phyloP scores from a whole-genome alignment of 2,797 vertebrate species.

The Rhadinocentrus ornatus region DNA sequence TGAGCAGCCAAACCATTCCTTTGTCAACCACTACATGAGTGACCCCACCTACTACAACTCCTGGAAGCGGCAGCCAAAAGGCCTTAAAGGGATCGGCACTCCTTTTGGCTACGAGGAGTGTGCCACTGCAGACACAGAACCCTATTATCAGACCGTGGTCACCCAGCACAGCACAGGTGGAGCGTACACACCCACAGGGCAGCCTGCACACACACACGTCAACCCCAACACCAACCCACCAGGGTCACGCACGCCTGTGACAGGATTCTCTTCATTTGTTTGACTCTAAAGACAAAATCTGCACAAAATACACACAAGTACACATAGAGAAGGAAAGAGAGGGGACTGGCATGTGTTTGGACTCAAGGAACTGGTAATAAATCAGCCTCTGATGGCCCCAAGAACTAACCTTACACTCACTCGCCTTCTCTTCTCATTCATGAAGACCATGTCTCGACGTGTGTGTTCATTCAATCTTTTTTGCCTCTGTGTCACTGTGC shows the following conservation, averaged over 20 bases:
- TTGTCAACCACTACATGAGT: slow-evolving; percentile 99
- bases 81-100: slow-evolving; percentile 79
- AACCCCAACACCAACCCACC: slow-evolving; percentile 81
- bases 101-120: slow-evolving; percentile 91
- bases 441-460: slow-evolving; percentile 52
- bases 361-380: slow-evolving; percentile 48
- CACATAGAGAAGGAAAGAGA: slow-evolving; percentile 31
- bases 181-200: slow-evolving; percentile 89
- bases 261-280: slow-evolving; percentile 97
- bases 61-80: slow-evolving; percentile 94
- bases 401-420: slow-evolving; percentile 64
- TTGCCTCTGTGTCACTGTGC: slow-evolving; percentile 67
- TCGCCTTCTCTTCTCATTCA: slow-evolving; percentile 56
- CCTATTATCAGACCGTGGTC: slow-evolving; percentile 93
- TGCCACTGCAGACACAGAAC: slow-evolving; percentile 84
- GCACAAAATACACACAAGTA: slow-evolving; percentile 56
- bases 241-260: slow-evolving; percentile 92
- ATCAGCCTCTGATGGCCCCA: slow-evolving; percentile 51
- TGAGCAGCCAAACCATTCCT: slow-evolving; percentile 92
- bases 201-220: slow-evolving; percentile 79
- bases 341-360: slow-evolving; percentile 35
- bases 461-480: slow-evolving; percentile 56
- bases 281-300: slow-evolving; percentile 78
- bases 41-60: slow-evolving; percentile 97
- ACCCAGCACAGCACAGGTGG: slow-evolving; percentile 95